A percentile compares a stretch with the other conserved stretches of the same genome.
Evolutionary conservation across 1,140 invertebrate species (phyloP).

Genomic region (Tetramorium simillimum): DNA sequence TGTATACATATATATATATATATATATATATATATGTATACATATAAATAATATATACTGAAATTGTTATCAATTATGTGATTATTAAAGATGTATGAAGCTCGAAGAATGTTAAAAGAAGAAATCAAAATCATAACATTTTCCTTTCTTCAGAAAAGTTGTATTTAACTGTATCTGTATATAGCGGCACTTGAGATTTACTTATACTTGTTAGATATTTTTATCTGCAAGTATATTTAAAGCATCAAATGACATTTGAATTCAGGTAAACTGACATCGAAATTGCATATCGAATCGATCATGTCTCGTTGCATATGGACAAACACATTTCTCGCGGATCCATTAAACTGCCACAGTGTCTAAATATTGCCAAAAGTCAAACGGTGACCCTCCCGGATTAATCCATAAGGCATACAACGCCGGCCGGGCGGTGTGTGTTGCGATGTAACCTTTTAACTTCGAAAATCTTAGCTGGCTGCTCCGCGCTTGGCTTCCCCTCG

Average conservation of each 20-base stretch:
- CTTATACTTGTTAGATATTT: not conserved
- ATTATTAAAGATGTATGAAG: too few relatives aligned
- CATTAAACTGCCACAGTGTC: conserved; percentile 54
- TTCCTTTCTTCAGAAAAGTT: not conserved
- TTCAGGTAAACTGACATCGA: not conserved
- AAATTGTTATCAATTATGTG: too few relatives aligned
- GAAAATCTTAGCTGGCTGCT: conserved; percentile 34
- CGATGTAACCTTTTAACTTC: conserved; percentile 29
- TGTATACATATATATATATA: too few relatives aligned
- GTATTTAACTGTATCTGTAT: not conserved
- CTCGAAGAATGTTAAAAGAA: not conserved
- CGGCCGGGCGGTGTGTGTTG: not conserved
- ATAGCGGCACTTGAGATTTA: not conserved
- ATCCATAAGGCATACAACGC: conserved; percentile 40
- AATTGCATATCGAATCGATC: conserved; percentile 29
- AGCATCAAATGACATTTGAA: not conserved
- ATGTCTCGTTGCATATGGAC: not conserved
- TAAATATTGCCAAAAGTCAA: conserved; percentile 58
- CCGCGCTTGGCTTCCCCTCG: not conserved
- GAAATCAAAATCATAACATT: not conserved
- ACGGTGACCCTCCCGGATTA: conserved; percentile 37
- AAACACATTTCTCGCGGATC: conserved; percentile 52
- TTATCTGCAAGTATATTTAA: not conserved
- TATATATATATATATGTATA: too few relatives aligned
- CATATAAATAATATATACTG: too few relatives aligned